Evolutionary conservation across 1,140 invertebrate species (phyloP), one percentile per base, ranked within the genome.

Genomic region (Frieseomelitta varia): DNA sequence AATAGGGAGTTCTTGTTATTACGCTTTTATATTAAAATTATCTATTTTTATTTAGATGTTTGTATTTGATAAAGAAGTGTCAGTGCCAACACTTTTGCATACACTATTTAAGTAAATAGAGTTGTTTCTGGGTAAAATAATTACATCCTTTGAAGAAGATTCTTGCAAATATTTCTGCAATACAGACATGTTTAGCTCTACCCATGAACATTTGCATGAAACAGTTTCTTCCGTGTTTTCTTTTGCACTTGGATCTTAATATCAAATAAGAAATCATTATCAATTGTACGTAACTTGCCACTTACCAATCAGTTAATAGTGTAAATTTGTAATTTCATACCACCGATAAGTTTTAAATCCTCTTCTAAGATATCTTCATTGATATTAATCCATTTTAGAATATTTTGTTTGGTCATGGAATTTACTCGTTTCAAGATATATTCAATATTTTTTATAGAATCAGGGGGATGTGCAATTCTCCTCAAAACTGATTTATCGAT

Each of bases 311-410:
- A 34, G 3, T 53, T 11, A 12, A 30, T 51, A 58, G 47, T 27
- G 6, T 39, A 17, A 47, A 55, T 81, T 53, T n/a, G 15, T n/a
- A 55, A 34, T n/a, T 65, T 27, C n/a, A 15, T 69, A 72, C 74
- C 34, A 30, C 34, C 39, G 19, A 83, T 83, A 21, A 21, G 2
- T 55, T 78, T 79, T 11, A 84, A 71, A 34, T 84, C 67, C 27
- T 84, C 55, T n/a, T 79, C 63, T 12, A 84, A 73, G 0, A 58
- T 24, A 15, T 84, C 47, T 14, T 84, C 39, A 10, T 84, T 24
- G 2, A 80, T 84, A 14, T 67, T 73, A 15, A 84, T 67, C 82
- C 82, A 84, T 3, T 34, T 51, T 24, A 67, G 1, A 17, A 80
- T 84, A 4, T 72, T 65, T 10, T 65, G 10, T 1, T 17, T 10